A percentile compares a stretch with the other conserved stretches of the same genome.
phyloP scores from a whole-genome alignment of 2,113 vertebrate species.

The Aegypius monachus region DNA sequence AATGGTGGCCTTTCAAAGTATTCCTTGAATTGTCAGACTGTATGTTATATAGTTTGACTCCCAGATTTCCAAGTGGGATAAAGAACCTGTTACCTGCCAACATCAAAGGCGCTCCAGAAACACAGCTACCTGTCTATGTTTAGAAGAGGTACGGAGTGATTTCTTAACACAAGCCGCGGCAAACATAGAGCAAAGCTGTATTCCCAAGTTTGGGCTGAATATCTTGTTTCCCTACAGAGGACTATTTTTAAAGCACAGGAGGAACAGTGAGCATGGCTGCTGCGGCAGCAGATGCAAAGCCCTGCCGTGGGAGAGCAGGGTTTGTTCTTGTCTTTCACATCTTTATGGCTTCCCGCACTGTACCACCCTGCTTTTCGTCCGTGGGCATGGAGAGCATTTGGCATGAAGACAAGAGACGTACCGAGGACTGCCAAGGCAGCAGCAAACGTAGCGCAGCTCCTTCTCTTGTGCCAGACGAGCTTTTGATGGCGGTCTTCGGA shows the following conservation, averaged over 20 bases:
- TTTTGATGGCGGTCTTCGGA: neutral
- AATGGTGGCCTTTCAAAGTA: neutral
- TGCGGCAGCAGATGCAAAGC: neutral
- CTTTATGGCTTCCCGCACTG: neutral
- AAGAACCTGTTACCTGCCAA: neutral
- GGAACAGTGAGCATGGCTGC: neutral
- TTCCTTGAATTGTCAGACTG: fast-evolving
- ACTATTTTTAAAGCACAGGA: neutral
- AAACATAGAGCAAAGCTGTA: neutral
- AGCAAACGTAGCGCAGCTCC: neutral
- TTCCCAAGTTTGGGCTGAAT: neutral
- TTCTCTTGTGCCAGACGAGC: neutral
- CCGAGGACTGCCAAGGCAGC: neutral
- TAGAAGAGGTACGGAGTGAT: neutral
- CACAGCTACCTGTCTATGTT: fast-evolving
- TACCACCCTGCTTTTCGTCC: neutral
- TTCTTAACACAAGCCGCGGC: fast-evolving
- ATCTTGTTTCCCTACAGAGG: neutral
- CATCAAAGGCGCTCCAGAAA: neutral
- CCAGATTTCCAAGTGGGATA: neutral
- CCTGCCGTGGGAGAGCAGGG: neutral
- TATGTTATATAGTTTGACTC: neutral
- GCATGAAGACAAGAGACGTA: neutral
- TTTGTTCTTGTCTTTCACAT: neutral
- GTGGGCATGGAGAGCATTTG: neutral